Conservation (phyloP, 53 echinoderm and acorn worm genomes). For the Antedon mediterranea region DNA sequence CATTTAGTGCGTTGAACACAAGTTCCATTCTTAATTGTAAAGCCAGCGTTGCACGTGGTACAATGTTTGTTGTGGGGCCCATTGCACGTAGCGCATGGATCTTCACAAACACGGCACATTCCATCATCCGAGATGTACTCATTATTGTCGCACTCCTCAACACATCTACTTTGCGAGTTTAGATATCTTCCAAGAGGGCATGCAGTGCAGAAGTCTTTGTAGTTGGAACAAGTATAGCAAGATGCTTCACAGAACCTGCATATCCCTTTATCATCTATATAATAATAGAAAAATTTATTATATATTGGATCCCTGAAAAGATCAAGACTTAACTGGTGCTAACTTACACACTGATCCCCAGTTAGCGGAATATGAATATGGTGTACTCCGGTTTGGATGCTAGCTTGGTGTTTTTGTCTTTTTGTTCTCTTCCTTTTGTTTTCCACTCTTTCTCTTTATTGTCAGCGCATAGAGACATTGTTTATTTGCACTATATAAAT, state of each 20-base stretch:
- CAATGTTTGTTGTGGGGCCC: conserved; percentile 23
- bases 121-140: conserved; percentile 32
- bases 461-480: too few species aligned
- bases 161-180: conserved; percentile 19
- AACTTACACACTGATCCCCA: too few species aligned
- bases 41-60: conserved; percentile 29
- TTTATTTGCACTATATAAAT: too few species aligned
- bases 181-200: conserved; percentile 29
- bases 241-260: background rate
- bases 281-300: too few species aligned
- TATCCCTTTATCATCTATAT: background rate
- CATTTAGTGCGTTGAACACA: conserved; percentile 28
- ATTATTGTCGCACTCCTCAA: conserved; percentile 20
- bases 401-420: too few species aligned
- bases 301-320: too few species aligned
- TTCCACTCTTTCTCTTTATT: too few species aligned
- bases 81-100: conserved; percentile 29
- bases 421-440: too few species aligned
- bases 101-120: conserved; percentile 32
- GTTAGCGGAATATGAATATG: too few species aligned
- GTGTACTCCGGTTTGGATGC: too few species aligned
- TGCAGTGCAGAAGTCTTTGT: conserved; percentile 20
- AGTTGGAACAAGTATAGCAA: background rate
- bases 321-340: too few species aligned
- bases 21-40: conserved; percentile 22